phyloP scores from a whole-genome alignment of 2,113 vertebrate species.

The Tympanuchus pallidicinctus region DNA sequence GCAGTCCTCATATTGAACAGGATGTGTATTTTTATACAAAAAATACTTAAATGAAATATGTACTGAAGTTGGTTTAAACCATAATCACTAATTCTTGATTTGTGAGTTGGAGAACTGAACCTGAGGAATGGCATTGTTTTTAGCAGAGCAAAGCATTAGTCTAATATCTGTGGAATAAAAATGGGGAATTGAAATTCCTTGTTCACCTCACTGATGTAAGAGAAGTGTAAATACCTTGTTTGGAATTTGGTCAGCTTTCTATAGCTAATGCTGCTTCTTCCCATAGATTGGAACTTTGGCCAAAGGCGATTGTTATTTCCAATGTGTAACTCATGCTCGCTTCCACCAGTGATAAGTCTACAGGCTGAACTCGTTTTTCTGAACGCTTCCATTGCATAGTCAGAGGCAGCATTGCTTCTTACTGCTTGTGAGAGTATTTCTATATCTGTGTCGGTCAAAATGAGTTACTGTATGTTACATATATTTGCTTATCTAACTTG shows the following conservation, averaged over 20 bases:
- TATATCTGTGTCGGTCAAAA: neutral
- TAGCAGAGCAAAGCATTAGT: neutral
- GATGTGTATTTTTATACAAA: neutral
- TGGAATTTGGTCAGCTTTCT: neutral
- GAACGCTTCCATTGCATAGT: neutral
- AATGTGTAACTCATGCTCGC: neutral
- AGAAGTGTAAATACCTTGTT: neutral
- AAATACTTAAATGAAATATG: neutral
- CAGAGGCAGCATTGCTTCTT: neutral
- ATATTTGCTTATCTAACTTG: neutral
- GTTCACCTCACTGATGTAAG: neutral
- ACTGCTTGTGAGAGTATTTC: neutral
- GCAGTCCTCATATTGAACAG: neutral
- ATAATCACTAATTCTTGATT: neutral
- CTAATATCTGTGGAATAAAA: neutral
- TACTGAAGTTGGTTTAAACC: slow-evolving; percentile 9
- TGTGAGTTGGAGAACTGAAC: neutral
- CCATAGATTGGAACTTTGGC: neutral
- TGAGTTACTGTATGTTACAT: neutral
- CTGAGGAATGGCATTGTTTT: neutral
- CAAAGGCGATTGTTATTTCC: neutral
- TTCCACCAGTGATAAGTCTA: neutral
- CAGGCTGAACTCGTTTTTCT: neutral
- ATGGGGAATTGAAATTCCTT: neutral
- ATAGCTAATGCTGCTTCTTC: neutral